phyloP scores from a whole-genome alignment of 2,797 vertebrate genomes.

The Tapirus indicus region DNA sequence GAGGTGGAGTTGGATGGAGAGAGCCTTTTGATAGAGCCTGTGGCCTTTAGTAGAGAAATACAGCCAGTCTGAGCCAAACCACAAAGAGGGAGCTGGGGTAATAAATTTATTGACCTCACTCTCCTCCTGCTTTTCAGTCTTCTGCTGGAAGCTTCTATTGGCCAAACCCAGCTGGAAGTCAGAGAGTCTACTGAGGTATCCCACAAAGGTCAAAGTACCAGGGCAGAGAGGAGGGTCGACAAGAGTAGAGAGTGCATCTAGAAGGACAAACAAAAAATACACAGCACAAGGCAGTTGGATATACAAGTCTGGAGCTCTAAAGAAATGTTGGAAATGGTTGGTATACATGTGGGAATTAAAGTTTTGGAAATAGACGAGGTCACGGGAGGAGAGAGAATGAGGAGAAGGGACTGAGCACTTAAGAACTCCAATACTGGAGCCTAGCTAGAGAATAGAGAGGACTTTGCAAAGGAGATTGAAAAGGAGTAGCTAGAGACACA shows the following conservation, averaged over 20 bases:
- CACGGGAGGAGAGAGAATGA: background rate
- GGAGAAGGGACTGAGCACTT: background rate
- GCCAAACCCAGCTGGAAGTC: background rate
- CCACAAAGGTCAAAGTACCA: background rate
- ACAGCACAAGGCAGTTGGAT: background rate
- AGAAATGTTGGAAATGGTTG: background rate
- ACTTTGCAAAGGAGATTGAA: background rate
- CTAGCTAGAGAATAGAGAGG: background rate
- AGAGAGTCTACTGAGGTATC: background rate
- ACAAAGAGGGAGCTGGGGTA: background rate
- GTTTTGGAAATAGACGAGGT: background rate
- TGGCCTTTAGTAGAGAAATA: background rate
- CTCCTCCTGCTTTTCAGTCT: background rate
- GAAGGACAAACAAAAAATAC: background rate
- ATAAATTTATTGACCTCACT: background rate
- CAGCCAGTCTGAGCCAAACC: background rate
- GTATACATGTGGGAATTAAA: background rate
- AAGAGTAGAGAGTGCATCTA: background rate
- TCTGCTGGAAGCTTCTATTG: background rate
- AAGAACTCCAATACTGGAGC: background rate
- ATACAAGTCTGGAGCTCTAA: background rate
- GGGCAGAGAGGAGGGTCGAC: background rate
- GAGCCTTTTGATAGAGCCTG: background rate
- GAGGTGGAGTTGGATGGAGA: background rate
- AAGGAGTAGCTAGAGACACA: background rate